phyloP scores from a whole-genome alignment of 2,888 invertebrate genomes.

The Peribatodes rhomboidaria region DNA sequence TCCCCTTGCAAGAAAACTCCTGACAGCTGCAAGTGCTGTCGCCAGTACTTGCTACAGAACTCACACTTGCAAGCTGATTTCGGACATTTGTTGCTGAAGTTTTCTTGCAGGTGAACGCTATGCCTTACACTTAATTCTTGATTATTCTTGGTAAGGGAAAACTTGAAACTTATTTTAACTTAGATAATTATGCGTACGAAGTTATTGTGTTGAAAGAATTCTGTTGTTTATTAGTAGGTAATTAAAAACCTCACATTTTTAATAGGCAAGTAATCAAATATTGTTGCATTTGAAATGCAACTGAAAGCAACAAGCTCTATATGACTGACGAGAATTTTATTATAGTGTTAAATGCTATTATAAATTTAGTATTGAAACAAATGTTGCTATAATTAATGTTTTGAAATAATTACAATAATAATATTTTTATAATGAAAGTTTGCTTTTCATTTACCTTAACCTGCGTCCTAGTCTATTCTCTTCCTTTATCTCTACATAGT shows the following conservation, averaged over 20 bases:
- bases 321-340: slow-evolving; percentile 29
- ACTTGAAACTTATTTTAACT: too few relatives aligned
- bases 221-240: slow-evolving; percentile 5
- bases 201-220: not conserved
- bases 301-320: slow-evolving; percentile 8
- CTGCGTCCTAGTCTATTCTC: not conserved
- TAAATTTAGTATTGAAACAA: not conserved
- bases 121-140: too few relatives aligned
- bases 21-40: too few relatives aligned
- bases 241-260: not conserved
- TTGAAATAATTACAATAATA: slow-evolving; percentile 5
- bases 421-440: slow-evolving; percentile 10
- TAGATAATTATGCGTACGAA: not conserved
- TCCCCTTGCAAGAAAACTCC: too few relatives aligned
- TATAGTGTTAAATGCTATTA: slow-evolving; percentile 6
- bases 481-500: not conserved
- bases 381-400: slow-evolving; percentile 6
- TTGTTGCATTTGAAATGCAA: not conserved
- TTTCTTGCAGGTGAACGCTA: too few relatives aligned
- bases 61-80: too few relatives aligned
- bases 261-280: not conserved
- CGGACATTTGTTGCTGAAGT: too few relatives aligned
- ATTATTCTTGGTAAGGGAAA: too few relatives aligned
- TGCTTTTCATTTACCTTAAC: not conserved
- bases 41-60: too few relatives aligned